Base-by-base conservation (phyloP, 2,797 vertebrate species). In the Aplochiton taeniatus region DNA sequence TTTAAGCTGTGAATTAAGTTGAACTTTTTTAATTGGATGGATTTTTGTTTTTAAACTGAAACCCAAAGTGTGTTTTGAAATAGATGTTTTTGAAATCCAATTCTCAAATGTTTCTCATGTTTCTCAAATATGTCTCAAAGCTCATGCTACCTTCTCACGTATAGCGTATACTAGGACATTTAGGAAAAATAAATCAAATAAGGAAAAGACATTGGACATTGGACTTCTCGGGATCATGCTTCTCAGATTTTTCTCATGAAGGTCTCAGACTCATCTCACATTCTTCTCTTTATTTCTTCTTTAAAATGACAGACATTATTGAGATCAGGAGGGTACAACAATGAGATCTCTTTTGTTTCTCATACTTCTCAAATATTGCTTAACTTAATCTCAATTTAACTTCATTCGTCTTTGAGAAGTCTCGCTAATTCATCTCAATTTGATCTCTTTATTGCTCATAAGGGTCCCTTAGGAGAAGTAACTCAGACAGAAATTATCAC, bases 361-460 rank as follows among this genome's bases (percentile, higher is more conserved):
- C 64, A 41, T 42, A 56, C 65, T 55, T 64, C 62, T 64, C 62
- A 58, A 45, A 58, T 44, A 55, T 42, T 55, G 18, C 51, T 61
- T 44, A 55, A 47, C 10, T 61, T 61, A 16, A 19, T 61, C 58
- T 56, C 50, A 53, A 48, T 10, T 71, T 56, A 47, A 52, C 63
- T 46, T 42, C 31, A 20, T 48, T 17, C 54, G 42, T 68, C 46
- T 58, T 43, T 42, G 14, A 58, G 45, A 18, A 20, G 53, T 65
- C 53, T 65, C 31, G 11, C 9, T n/a, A 14, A 14, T 16, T 44
- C 4, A 47, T 54, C 43, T 59, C 49, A 42, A 59, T 70, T 54
- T 61, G 45, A 31, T 46, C 55, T 57, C 19, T 66, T n/a, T 72
- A 53, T 71, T 71, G 69, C 57, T 65, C 57, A 50, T 71, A 71